Base-by-base conservation (phyloP, 2,113 vertebrate species). In the Axis porcinus region DNA sequence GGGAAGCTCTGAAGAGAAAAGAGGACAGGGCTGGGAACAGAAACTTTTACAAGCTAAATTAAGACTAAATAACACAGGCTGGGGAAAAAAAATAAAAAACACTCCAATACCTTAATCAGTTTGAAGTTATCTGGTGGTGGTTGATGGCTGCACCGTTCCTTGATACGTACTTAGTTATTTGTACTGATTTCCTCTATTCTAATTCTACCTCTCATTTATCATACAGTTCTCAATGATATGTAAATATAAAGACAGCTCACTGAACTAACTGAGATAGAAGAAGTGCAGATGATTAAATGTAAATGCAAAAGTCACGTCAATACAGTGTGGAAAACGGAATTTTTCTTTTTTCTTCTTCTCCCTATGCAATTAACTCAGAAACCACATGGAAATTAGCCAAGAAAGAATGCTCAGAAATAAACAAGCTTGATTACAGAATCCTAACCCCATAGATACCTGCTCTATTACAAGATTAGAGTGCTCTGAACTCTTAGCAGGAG, bases 341-440 rank as follows among this genome's bases (percentile, higher is more conserved):
- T 50, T 92, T 79, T 81, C 21, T 60, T 93, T 88, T 62, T 57
- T 83, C 45, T 45, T 55, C 62, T 57, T 50, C 23, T 55, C 13
- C 27, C 76, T 97, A 87, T 70, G 89, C 91, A 97, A 95, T 95
- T 96, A 95, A 96, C 88, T 89, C 57, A 95, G 95, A 97, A 97
- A 84, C 47, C 36, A 96, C 33, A 58, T 95, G 88, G 82, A 95
- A 96, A 96, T 97, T 91, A 93, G 82, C 64, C 57, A 94, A 78
- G 85, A 87, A 92, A 67, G 86, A 82, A 88, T 67, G 60, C 60
- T 93, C 36, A 88, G 64, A 94, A 96, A 94, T 89, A 98, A 97
- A 93, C 30, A 97, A 82, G 58, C n/a, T 94, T 95, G 92, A 97
- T 95, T 90, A 94, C 54, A 96, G 67, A 95, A 95, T 85, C 43